These are phyloP conservation scores for Megaceryle maxima DNA, from an alignment of 2,113 vertebrate species.

Conservation along the genomic window DNA sequence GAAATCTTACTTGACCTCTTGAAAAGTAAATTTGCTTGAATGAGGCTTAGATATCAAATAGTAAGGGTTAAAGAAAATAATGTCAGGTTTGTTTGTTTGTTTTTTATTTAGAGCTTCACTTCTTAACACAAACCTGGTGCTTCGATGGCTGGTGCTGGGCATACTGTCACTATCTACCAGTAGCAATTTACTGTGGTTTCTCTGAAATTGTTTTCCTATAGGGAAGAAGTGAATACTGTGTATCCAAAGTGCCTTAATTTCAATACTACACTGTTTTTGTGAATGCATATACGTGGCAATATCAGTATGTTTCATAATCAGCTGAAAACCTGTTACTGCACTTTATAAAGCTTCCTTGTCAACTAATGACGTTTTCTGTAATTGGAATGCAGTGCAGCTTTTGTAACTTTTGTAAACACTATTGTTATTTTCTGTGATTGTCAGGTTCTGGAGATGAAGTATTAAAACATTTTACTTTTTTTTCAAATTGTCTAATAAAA, in stretches of 20 bases:
- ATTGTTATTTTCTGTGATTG: not conserved
- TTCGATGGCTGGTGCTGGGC: not conserved
- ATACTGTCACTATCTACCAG: not conserved
- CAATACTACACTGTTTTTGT: not conserved
- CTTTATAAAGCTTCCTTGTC: not conserved
- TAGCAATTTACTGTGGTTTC: not conserved
- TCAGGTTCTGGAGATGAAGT: not conserved
- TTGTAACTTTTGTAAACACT: conserved; percentile 38
- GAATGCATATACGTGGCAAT: not conserved
- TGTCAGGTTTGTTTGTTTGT: not conserved
- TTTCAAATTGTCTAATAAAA: conserved; percentile 29
- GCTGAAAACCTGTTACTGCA: not conserved
- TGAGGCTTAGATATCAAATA: not conserved
- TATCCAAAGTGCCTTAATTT: conserved; percentile 61
- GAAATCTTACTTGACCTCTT: not conserved
- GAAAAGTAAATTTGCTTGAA: not conserved
- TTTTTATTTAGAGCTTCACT: not conserved
- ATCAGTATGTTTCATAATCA: not conserved
- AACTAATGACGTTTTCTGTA: not conserved
- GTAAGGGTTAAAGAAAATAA: not conserved
- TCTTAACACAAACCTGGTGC: not conserved
- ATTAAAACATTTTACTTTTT: not conserved
- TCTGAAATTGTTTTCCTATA: not conserved
- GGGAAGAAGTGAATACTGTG: conserved; percentile 3
- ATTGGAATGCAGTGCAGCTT: not conserved